Evolutionary conservation across 2,888 invertebrate genomes (phyloP).

Genomic region (Lycophotia porphyrea): DNA sequence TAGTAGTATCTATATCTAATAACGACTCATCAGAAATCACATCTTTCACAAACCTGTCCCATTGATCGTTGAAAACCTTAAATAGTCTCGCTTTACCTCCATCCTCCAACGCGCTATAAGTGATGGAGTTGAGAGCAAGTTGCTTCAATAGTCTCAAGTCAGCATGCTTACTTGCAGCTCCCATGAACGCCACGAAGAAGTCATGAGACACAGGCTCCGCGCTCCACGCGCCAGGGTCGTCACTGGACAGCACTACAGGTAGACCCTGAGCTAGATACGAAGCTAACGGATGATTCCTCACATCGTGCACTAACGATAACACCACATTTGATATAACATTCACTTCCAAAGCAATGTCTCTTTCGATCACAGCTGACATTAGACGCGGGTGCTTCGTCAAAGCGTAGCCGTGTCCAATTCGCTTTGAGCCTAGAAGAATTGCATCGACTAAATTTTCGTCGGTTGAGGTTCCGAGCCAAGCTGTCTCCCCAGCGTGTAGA

Average conservation of each 20-base stretch:
- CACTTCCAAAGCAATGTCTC: constrained; percentile 93
- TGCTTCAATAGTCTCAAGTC: constrained; percentile 94
- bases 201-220: constrained; percentile 94
- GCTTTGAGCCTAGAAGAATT: constrained; percentile 92
- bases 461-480: constrained; percentile 91
- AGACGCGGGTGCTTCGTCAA: constrained; percentile 93
- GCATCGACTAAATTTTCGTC: constrained; percentile 95
- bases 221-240: constrained; percentile 95
- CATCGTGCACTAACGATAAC: constrained; percentile 92
- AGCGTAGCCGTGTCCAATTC: constrained; percentile 95
- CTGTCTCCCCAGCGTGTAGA: constrained; percentile 95
- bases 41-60: constrained; percentile 79
- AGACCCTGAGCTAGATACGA: constrained; percentile 91
- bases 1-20: background rate
- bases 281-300: constrained; percentile 94
- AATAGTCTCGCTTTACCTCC: constrained; percentile 72
- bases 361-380: constrained; percentile 88
- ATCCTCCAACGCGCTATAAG: constrained; percentile 90
- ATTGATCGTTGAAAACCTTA: constrained; percentile 74
- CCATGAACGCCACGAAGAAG: constrained; percentile 94
- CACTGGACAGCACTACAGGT: constrained; percentile 94
- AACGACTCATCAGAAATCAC: constrained; percentile 61
- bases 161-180: constrained; percentile 92
- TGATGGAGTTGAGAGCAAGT: constrained; percentile 93
- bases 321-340: constrained; percentile 95